Evolutionary conservation across 2,888 invertebrate species (phyloP).

Genomic region (Drosophila limbata): DNA sequence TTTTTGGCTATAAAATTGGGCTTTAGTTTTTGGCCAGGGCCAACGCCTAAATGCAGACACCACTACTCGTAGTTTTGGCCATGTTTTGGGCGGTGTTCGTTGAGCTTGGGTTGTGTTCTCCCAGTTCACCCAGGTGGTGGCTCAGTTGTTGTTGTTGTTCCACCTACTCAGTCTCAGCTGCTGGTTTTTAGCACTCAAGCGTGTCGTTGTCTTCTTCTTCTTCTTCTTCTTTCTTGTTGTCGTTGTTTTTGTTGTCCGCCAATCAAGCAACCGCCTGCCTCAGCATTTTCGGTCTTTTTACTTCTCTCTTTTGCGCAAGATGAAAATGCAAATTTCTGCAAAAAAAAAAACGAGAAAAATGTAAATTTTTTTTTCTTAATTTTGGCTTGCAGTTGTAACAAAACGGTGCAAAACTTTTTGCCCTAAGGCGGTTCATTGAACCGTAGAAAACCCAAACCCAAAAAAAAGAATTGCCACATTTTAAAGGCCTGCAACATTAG

Average conservation of each 20-base stretch:
- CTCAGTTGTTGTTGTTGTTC: constrained; percentile 5
- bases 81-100: constrained; percentile 27
- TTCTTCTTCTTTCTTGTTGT: constrained; percentile 11
- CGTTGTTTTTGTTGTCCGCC: constrained; percentile 56
- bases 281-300: constrained; percentile 54
- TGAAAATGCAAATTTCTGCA: constrained; percentile 83
- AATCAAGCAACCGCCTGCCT: constrained; percentile 62
- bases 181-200: constrained; percentile 48
- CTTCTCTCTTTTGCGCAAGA: constrained; percentile 62
- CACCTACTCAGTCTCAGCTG: constrained; percentile 36
- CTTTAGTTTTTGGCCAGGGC: constrained; percentile 35
- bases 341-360: constrained; percentile 50
- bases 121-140: constrained; percentile 33
- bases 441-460: constrained; percentile 31
- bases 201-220: constrained; percentile 29
- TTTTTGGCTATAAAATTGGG: constrained; percentile 31
- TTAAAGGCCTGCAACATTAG: constrained; percentile 55
- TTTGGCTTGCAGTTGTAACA: constrained; percentile 28
- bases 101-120: constrained; percentile 20
- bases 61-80: constrained; percentile 46
- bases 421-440: constrained; percentile 57
- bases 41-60: constrained; percentile 50
- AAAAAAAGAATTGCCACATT: constrained; percentile 66
- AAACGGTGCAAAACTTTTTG: constrained; percentile 33
- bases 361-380: constrained; percentile 25